Conservation (phyloP, 1,140 invertebrate genomes). For the Brachionus asplanchnoidis region DNA sequence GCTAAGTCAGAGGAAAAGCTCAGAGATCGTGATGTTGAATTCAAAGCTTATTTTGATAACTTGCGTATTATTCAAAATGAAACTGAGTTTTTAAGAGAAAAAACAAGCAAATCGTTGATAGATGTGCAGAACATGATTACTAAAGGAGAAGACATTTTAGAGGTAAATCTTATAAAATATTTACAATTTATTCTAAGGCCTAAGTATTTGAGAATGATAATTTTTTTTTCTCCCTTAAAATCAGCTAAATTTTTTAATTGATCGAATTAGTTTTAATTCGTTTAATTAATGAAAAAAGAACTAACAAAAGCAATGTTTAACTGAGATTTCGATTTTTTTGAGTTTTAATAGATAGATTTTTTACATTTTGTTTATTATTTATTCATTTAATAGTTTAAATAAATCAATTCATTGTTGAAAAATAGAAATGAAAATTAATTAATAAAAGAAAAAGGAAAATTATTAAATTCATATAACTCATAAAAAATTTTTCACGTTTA, state of each 20-base stretch:
- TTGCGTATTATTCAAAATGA: constrained; percentile 11
- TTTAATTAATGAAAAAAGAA: too few relatives aligned
- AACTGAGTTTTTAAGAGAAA: neutral
- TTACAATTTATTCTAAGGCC: neutral
- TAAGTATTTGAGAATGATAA: neutral
- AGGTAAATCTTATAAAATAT: neutral
- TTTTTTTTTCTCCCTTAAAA: neutral
- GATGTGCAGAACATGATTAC: neutral
- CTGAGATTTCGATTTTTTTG: neutral
- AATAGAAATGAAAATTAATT: too few relatives aligned
- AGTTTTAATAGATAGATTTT: too few relatives aligned
- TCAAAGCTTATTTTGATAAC: constrained; percentile 35
- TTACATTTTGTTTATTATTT: too few relatives aligned
- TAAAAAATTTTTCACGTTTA: too few relatives aligned
- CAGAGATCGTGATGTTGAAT: constrained; percentile 18
- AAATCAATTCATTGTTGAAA: too few relatives aligned
- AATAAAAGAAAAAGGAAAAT: too few relatives aligned
- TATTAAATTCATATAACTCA: too few relatives aligned
- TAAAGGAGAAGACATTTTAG: constrained; percentile 1
- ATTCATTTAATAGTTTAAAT: too few relatives aligned
- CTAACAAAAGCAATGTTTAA: too few relatives aligned
- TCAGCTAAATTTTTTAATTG: neutral
- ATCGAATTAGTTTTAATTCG: neutral
- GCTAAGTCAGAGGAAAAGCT: neutral
- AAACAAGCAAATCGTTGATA: neutral